These are phyloP conservation scores for Dendrophyllia cribrosa DNA, from an alignment of 64 coral and sea anemone genomes.

Conservation along the genomic window DNA sequence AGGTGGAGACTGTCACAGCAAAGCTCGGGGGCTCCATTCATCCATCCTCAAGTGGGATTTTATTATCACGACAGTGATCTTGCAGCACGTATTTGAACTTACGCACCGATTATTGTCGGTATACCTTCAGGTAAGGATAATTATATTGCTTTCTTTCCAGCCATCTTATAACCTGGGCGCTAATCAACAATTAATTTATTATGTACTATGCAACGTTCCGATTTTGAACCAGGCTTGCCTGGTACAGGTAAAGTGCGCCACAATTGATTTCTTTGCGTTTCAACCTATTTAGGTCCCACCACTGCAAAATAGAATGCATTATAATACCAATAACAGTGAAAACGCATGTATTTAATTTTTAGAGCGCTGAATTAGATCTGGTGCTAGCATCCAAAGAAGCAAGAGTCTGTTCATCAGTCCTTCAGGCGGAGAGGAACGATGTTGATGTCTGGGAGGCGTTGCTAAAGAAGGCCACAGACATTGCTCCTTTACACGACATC, in stretches of 20 bases:
- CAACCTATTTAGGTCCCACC: no score
- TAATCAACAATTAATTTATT: no score
- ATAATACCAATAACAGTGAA: no score
- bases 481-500: conserved; percentile 38
- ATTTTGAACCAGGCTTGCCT: no score
- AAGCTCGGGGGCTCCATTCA: conserved; percentile 53
- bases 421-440: conserved; percentile 51
- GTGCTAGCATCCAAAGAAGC: conserved; percentile 36
- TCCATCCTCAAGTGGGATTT: conserved; percentile 79
- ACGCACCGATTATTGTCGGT: conserved; percentile 60
- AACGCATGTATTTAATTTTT: conserved; percentile 34
- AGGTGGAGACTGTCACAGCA: conserved; percentile 52
- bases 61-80: conserved; percentile 45
- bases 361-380: conserved; percentile 44
- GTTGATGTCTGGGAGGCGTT: conserved; percentile 53
- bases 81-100: conserved; percentile 60
- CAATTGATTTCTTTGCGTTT: no score
- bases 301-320: no score
- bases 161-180: no score
- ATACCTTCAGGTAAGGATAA: conserved; percentile 62
- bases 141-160: no score
- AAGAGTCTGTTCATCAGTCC: conserved; percentile 38
- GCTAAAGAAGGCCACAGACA: conserved; percentile 18
- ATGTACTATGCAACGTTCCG: no score
- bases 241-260: no score